Evolutionary conservation across 2,113 vertebrate genomes (phyloP).

Genomic region (Lutjanus erythropterus): DNA sequence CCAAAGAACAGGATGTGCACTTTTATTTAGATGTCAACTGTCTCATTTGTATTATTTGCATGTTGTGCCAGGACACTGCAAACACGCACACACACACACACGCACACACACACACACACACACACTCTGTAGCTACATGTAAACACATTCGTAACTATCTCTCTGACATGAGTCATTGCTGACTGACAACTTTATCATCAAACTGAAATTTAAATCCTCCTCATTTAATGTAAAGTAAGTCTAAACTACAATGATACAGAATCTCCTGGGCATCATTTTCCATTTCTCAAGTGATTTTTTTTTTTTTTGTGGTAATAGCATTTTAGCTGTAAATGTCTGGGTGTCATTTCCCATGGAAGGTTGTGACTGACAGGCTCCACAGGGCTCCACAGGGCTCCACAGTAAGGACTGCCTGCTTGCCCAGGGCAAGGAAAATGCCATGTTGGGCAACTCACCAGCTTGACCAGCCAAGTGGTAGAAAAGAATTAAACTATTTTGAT

Average conservation of each 20-base stretch:
- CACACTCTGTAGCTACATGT: not conserved
- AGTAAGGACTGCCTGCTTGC: too few relatives aligned
- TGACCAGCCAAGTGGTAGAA: too few relatives aligned
- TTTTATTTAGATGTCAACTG: constrained; percentile 21
- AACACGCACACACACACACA: not conserved
- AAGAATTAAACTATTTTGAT: too few relatives aligned
- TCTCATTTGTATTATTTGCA: constrained; percentile 27
- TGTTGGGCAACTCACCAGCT: too few relatives aligned
- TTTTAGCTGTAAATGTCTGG: too few relatives aligned
- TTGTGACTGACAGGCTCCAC: too few relatives aligned
- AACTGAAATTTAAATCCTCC: not conserved
- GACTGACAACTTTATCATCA: not conserved
- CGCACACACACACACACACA: not conserved
- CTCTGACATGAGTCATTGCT: not conserved
- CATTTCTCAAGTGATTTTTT: not conserved
- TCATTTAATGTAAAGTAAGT: not conserved
- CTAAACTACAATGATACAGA: not conserved
- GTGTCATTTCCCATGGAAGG: too few relatives aligned
- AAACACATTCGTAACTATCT: not conserved
- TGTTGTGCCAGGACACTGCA: not conserved
- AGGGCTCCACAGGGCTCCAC: too few relatives aligned
- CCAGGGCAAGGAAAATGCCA: too few relatives aligned
- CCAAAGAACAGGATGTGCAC: constrained; percentile 31
- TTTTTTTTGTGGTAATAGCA: too few relatives aligned
- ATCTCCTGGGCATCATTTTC: not conserved